These are phyloP conservation scores for Polypterus senegalus DNA, from an alignment of 2,113 vertebrate species.

Conservation along the genomic window DNA sequence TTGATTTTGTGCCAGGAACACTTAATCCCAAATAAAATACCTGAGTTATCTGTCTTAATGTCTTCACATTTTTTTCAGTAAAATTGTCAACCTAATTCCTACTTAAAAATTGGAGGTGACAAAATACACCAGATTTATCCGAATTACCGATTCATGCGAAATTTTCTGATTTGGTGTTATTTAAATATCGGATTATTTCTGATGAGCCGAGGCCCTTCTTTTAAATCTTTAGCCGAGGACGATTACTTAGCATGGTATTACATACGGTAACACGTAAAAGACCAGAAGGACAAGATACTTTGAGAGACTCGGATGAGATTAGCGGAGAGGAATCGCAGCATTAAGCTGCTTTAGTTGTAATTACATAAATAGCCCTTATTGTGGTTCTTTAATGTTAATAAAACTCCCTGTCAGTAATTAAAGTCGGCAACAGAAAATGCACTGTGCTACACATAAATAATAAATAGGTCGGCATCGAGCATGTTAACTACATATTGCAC, in stretches of 20 bases:
- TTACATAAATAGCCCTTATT: slow-evolving; percentile 44
- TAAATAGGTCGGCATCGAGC: no score
- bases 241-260: slow-evolving; percentile 45
- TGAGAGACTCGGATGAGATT: slow-evolving; percentile 50
- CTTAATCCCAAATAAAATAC: slow-evolving; percentile 10
- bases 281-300: slow-evolving; percentile 43
- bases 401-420: slow-evolving; percentile 50
- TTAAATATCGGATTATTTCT: no score
- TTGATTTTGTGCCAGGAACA: slow-evolving; percentile 5
- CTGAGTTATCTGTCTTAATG: slow-evolving; percentile 1
- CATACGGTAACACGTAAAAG: slow-evolving; percentile 39
- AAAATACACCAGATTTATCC: no score
- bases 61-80: not conserved
- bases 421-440: slow-evolving; percentile 16
- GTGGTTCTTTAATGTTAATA: slow-evolving; percentile 44
- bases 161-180: no score
- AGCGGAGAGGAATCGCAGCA: slow-evolving; percentile 40
- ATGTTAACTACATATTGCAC: no score
- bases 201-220: slow-evolving; percentile 21
- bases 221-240: slow-evolving; percentile 36
- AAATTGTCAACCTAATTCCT: no score
- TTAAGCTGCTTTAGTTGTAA: slow-evolving; percentile 53
- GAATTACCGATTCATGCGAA: no score
- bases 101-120: no score
- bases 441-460: no score